Conservation (phyloP, 2,888 invertebrate genomes). For the Cataglyphis albicans region DNA sequence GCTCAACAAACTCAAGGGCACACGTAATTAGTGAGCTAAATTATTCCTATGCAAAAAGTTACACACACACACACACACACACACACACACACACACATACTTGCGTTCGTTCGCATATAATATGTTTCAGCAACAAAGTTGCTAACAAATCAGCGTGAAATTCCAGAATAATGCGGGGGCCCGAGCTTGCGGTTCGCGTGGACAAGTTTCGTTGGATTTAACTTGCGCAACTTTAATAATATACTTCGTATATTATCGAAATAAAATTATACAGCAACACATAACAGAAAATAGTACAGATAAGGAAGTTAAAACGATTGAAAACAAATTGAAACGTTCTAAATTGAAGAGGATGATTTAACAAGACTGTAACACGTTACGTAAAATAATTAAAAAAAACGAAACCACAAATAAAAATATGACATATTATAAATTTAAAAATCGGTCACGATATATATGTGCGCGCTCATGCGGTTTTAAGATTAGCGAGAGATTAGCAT, state of each 20-base stretch:
- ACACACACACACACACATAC: neutral
- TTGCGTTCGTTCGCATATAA: constrained; percentile 35
- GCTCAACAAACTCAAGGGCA: constrained; percentile 36
- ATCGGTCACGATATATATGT: neutral
- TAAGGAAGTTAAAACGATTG: neutral
- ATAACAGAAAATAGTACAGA: neutral
- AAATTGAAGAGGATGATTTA: neutral
- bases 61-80: neutral
- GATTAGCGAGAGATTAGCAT: neutral
- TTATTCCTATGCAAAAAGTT: constrained; percentile 37
- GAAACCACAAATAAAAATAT: neutral
- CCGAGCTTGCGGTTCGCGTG: neutral
- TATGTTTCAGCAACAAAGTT: constrained; percentile 50
- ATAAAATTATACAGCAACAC: constrained; percentile 18
- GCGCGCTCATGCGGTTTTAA: neutral
- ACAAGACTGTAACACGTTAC: neutral
- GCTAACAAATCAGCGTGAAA: constrained; percentile 49
- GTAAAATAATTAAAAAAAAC: neutral
- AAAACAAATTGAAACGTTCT: neutral
- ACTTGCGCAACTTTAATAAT: constrained; percentile 38
- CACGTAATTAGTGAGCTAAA: constrained; percentile 46
- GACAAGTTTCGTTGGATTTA: constrained; percentile 39
- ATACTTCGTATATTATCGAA: constrained; percentile 15
- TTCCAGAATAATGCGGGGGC: constrained; percentile 35
- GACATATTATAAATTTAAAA: neutral